A percentile compares a stretch with the other conserved stretches of the same genome.
Evolutionary conservation across 2,888 invertebrate genomes (phyloP).

Genomic region (Epistrophella euchroma): DNA sequence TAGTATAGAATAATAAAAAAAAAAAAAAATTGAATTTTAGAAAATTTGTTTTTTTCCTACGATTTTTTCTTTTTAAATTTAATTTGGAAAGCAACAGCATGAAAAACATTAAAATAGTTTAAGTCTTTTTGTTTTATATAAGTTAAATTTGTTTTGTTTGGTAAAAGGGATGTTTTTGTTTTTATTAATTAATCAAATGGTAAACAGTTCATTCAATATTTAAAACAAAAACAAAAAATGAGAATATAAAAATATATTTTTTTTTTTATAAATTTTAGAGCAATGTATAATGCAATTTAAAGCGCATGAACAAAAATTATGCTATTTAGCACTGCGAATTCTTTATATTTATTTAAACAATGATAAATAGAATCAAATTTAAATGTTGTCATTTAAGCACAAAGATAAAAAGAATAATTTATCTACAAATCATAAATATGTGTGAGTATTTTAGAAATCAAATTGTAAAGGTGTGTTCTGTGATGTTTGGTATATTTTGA

Average conservation of each 20-base stretch:
- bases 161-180: slow-evolving; percentile 56
- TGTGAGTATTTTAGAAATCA: background rate
- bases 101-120: slow-evolving; percentile 30
- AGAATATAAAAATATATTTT: slow-evolving; percentile 10
- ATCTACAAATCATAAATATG: background rate
- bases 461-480: slow-evolving; percentile 33
- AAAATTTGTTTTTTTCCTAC: slow-evolving; percentile 19
- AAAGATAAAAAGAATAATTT: background rate
- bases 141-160: slow-evolving; percentile 32
- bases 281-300: slow-evolving; percentile 42
- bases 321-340: slow-evolving; percentile 25
- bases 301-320: slow-evolving; percentile 56
- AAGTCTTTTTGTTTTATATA: slow-evolving; percentile 12
- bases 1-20: slow-evolving; percentile 35
- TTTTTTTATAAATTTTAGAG: slow-evolving; percentile 36
- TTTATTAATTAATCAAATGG: slow-evolving; percentile 21
- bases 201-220: slow-evolving; percentile 40
- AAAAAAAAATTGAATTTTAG: slow-evolving; percentile 13
- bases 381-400: slow-evolving; percentile 26
- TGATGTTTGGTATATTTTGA: background rate
- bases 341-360: slow-evolving; percentile 1
- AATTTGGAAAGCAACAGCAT: slow-evolving; percentile 47
- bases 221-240: background rate
- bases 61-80: slow-evolving; percentile 3
- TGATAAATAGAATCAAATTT: slow-evolving; percentile 3